Base-by-base conservation (phyloP, 2,113 vertebrate genomes). In the Megalops atlanticus region DNA sequence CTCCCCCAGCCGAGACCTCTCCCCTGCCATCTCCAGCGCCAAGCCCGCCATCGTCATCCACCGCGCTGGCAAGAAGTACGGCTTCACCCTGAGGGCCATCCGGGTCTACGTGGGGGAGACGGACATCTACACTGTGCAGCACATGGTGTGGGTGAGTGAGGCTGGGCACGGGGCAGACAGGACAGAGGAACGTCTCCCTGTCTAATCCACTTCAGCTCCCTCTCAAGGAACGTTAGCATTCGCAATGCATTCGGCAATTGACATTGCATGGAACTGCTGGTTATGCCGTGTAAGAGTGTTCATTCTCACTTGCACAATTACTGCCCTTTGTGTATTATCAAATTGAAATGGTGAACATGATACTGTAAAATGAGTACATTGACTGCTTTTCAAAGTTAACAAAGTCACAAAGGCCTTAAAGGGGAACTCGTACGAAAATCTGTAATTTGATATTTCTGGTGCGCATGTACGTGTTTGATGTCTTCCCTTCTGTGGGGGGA, bases 31-130 rank as follows among this genome's bases (percentile, higher is more conserved):
- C 0, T 89, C 88, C 91, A 93, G 86, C 85, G 80, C 89, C 58
- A 97, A 95, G 85, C 95, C 97, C 11, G 95, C 98, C 87, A 96
- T 98, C 83, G 83, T 96, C 86, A 99, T 99, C 89, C 96, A 98
- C 91, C 88, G 96, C 83, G 95, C 95, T 24, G 97, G 97, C 12
- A 99, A 99, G 93, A 99, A 99, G 91, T 99, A 99, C 0, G 98
- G 98, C 87, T 99, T 99, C 92, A 99, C 98, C 35, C 94, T 99
- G 79, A 89, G 97, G 0, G 98, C 98, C 86, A 99, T 99, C 90
- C 94, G 97, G 0, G 98, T 99, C 81, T 99, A 99, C 91, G 97
- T 99, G 97, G 98, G 98, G 4, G 97, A 99, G 92, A 94, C 94
- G 0, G 96, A 99, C 78, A 92, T 99, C 94, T 99, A 98, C 93